Conservation (phyloP, 2,888 invertebrate genomes). For the Willowsia nigromaculata region DNA sequence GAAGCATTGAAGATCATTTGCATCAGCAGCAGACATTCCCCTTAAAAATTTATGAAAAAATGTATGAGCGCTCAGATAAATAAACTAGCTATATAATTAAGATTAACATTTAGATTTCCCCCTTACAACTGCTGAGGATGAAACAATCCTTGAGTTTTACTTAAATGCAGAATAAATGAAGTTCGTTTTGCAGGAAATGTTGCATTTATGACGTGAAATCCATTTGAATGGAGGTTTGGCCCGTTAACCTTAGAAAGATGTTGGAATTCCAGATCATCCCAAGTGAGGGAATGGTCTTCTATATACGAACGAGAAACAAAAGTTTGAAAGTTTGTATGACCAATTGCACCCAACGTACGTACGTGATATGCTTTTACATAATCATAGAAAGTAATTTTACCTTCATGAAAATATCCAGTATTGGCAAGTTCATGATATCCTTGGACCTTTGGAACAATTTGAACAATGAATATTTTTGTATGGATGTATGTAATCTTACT, state of each 20-base stretch:
- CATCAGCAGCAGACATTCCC: neutral
- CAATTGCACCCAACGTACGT: too few species aligned
- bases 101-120: neutral
- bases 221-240: conserved; percentile 25
- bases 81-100: too few species aligned
- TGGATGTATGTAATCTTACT: too few species aligned
- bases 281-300: neutral
- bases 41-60: neutral
- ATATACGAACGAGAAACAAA: too few species aligned
- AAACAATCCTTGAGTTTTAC: conserved; percentile 53
- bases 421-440: neutral
- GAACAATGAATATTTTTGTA: too few species aligned
- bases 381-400: neutral
- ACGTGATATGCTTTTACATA: too few species aligned
- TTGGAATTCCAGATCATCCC: conserved; percentile 48
- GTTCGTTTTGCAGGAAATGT: neutral
- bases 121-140: conserved; percentile 52
- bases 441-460: neutral
- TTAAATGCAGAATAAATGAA: conserved; percentile 48
- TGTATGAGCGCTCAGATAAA: too few species aligned
- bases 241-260: neutral
- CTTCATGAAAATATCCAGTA: conserved; percentile 1
- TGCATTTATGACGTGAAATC: conserved; percentile 44
- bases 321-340: too few species aligned
- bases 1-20: conserved; percentile 15